A percentile compares a stretch with the other conserved stretches of the same genome.
Conservation (phyloP, 1,140 invertebrate genomes). For the Andrena cerasifolii region DNA sequence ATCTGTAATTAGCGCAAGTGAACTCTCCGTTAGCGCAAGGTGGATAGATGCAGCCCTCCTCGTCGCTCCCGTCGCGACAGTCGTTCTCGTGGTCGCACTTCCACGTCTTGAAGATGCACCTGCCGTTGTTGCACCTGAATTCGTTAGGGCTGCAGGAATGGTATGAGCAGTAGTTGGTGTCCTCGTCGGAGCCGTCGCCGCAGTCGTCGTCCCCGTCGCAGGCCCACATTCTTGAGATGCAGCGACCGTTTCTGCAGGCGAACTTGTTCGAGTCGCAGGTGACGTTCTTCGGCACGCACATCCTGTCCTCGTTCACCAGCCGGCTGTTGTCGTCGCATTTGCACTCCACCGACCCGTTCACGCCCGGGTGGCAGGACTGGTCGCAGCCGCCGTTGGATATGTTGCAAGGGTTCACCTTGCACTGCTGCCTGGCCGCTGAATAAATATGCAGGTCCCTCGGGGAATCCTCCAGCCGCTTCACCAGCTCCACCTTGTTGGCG, state of each 20-base stretch:
- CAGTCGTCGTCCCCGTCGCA: conserved; percentile 98
- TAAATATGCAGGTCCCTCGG: conserved; percentile 96
- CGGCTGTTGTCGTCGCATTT: conserved; percentile 93
- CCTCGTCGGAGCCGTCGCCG: conserved; percentile 97
- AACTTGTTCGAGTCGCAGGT: conserved; percentile 96
- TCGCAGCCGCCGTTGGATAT: conserved; percentile 98
- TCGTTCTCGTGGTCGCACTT: conserved; percentile 98
- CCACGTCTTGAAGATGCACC: conserved; percentile 97
- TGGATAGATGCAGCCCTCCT: conserved; percentile 94
- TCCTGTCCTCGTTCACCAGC: conserved; percentile 94
- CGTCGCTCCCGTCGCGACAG: conserved; percentile 96
- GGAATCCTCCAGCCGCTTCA: conserved; percentile 94
- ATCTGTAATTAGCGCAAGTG: conserved; percentile 95
- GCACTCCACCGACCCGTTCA: conserved; percentile 92
- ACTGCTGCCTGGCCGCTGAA: conserved; percentile 90
- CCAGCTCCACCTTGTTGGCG: conserved; percentile 96
- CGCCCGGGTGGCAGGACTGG: conserved; percentile 95
- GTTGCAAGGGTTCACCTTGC: conserved; percentile 92
- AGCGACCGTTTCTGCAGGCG: conserved; percentile 96
- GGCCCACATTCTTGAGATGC: conserved; percentile 97
- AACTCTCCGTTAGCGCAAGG: conserved; percentile 96
- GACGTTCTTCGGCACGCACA: conserved; percentile 94
- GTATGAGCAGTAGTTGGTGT: conserved; percentile 94
- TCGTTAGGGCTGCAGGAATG: conserved; percentile 96
- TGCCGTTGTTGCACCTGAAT: conserved; percentile 96